phyloP scores from a whole-genome alignment of 2,888 invertebrate species.

The Pecten maximus region DNA sequence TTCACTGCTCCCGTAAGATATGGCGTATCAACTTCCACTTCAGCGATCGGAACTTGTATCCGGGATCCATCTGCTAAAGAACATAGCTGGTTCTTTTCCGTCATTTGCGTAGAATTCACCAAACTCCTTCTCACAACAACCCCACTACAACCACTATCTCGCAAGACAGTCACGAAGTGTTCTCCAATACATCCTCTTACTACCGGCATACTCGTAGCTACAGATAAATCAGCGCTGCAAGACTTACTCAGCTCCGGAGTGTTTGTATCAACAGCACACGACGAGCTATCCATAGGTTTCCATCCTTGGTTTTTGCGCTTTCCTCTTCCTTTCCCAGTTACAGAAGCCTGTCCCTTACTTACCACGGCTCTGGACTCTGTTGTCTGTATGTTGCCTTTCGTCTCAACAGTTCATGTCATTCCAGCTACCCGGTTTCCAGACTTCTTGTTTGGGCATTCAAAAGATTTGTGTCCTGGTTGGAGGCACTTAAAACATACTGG shows the following conservation, averaged over 20 bases:
- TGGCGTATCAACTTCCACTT: slow-evolving; percentile 51
- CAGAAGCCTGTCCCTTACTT: too few species aligned
- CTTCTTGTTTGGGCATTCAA: slow-evolving; percentile 30
- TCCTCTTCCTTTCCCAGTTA: background rate
- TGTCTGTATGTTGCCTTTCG: too few species aligned
- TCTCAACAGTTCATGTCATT: background rate
- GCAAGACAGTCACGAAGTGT: slow-evolving; percentile 44
- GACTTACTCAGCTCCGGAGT: slow-evolving; percentile 36
- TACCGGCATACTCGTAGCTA: slow-evolving; percentile 44
- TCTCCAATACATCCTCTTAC: slow-evolving; percentile 42
- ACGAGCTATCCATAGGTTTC: background rate
- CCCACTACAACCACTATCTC: slow-evolving; percentile 55
- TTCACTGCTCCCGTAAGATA: slow-evolving; percentile 46
- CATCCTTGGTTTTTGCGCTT: background rate
- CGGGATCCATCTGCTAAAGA: slow-evolving; percentile 49
- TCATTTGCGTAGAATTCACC: slow-evolving; percentile 41
- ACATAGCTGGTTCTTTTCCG: slow-evolving; percentile 47
- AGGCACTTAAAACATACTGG: slow-evolving; percentile 36
- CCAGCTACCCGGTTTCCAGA: background rate
- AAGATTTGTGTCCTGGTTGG: slow-evolving; percentile 35
- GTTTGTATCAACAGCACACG: background rate
- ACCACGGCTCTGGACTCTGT: too few species aligned
- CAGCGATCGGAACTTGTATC: slow-evolving; percentile 43
- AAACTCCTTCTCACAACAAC: slow-evolving; percentile 47
- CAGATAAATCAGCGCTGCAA: slow-evolving; percentile 1